Percentiles rank a stretch among this genome's conserved stretches.
These are phyloP conservation scores for Suillia variegata DNA, from an alignment of 2,888 invertebrate genomes.

Conservation along the genomic window DNA sequence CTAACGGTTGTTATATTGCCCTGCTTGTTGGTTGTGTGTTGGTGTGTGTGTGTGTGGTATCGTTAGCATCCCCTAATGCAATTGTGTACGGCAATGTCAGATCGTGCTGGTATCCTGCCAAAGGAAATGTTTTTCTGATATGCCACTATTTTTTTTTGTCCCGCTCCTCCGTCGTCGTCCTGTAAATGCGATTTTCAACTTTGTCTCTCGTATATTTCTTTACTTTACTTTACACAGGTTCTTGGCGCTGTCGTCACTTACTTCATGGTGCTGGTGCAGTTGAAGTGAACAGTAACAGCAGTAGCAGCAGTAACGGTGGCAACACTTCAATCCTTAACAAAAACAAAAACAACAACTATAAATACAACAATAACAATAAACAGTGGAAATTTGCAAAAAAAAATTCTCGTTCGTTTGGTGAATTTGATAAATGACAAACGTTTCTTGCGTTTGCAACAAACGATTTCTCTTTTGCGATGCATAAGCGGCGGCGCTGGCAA, in stretches of 20 bases:
- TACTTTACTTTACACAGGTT: constrained; percentile 65
- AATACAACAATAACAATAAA: constrained; percentile 16
- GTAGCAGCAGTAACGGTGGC: constrained; percentile 4
- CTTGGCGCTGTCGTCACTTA: constrained; percentile 87
- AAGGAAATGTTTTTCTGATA: too few species aligned
- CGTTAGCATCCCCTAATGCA: too few species aligned
- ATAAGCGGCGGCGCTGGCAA: not conserved
- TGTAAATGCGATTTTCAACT: too few species aligned
- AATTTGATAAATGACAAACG: not conserved
- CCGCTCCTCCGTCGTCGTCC: too few species aligned
- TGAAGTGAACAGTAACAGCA: constrained; percentile 67
- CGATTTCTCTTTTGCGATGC: not conserved
- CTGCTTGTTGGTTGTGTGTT: too few species aligned
- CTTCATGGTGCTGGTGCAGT: constrained; percentile 90
- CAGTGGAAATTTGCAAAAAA: not conserved
- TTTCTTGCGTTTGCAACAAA: not conserved
- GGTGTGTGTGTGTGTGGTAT: not conserved
- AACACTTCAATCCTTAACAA: too few species aligned
- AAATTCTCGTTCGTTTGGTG: not conserved
- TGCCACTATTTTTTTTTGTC: too few species aligned
- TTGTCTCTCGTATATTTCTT: not conserved
- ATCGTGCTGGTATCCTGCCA: too few species aligned
- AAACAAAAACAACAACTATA: too few species aligned
- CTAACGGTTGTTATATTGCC: too few species aligned
- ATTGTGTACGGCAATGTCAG: too few species aligned